Percentiles rank a stretch among this genome's conserved stretches.
Conservation (phyloP, 2,888 invertebrate species). For the Nephrotoma flavescens region DNA sequence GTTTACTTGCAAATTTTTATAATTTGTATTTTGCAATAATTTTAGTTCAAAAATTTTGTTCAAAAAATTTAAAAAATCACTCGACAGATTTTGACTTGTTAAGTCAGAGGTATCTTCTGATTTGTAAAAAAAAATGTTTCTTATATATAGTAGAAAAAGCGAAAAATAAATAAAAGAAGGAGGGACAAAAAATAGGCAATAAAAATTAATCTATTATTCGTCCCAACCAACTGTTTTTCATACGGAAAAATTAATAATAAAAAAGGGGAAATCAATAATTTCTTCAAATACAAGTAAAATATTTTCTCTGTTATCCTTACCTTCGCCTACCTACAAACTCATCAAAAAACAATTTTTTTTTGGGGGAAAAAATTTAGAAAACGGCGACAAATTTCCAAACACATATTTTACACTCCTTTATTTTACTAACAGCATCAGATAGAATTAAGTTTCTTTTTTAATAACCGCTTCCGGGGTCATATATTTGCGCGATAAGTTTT, state of each 20-base stretch:
- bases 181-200: no score
- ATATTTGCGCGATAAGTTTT: not conserved
- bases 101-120: no score
- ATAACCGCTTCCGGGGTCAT: not conserved
- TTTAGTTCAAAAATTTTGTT: no score
- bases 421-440: no score
- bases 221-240: no score
- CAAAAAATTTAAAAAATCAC: no score
- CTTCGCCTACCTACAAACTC: not conserved
- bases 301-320: not conserved
- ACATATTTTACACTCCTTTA: no score
- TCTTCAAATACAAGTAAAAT: not conserved
- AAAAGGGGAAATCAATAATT: not conserved
- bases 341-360: not conserved
- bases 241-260: no score
- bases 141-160: not conserved
- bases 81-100: no score
- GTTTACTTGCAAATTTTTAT: not conserved
- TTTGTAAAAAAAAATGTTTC: not conserved
- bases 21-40: not conserved
- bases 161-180: no score
- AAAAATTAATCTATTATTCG: no score
- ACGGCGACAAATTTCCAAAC: not conserved
- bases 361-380: not conserved
- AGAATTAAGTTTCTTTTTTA: not conserved